Conservation (phyloP, 2,888 invertebrate genomes). For the Alloplasta piceator region DNA sequence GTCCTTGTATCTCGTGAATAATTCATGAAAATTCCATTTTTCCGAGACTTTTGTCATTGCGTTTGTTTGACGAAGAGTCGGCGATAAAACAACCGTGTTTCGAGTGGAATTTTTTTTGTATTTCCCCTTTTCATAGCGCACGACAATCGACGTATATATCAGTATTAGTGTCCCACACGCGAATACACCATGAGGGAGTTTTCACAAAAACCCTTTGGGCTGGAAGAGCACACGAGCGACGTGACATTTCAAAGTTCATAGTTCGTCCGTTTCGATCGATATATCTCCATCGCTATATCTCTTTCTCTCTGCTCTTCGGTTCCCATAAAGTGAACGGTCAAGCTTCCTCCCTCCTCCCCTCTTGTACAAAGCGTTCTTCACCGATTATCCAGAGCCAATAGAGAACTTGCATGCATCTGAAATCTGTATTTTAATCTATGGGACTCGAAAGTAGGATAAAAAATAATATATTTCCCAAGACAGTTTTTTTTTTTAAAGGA, state of each 20-base stretch:
- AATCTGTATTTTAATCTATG: no score
- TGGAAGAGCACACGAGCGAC: constrained; percentile 50
- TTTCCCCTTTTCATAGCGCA: constrained; percentile 18
- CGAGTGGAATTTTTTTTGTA: constrained; percentile 4
- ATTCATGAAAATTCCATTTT: constrained; percentile 43
- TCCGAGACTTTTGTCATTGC: constrained; percentile 12
- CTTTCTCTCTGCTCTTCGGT: constrained; percentile 9
- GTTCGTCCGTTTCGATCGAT: constrained; percentile 60
- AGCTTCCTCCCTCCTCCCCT: constrained; percentile 42
- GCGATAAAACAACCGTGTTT: not conserved
- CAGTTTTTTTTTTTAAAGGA: no score
- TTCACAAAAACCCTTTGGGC: constrained; percentile 46
- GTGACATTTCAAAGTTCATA: constrained; percentile 75
- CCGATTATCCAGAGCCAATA: constrained; percentile 7
- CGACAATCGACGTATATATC: constrained; percentile 45
- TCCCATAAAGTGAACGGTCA: constrained; percentile 56
- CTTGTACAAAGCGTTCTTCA: constrained; percentile 14
- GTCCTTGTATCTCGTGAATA: constrained; percentile 14
- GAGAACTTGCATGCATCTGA: no score
- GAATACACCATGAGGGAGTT: constrained; percentile 44
- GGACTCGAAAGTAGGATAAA: no score
- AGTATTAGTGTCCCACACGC: constrained; percentile 47
- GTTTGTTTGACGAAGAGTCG: constrained; percentile 2
- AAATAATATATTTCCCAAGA: no score
- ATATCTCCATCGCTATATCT: constrained; percentile 43